Base-by-base conservation (phyloP, 2,797 vertebrate genomes). In the Semotilus atromaculatus region DNA sequence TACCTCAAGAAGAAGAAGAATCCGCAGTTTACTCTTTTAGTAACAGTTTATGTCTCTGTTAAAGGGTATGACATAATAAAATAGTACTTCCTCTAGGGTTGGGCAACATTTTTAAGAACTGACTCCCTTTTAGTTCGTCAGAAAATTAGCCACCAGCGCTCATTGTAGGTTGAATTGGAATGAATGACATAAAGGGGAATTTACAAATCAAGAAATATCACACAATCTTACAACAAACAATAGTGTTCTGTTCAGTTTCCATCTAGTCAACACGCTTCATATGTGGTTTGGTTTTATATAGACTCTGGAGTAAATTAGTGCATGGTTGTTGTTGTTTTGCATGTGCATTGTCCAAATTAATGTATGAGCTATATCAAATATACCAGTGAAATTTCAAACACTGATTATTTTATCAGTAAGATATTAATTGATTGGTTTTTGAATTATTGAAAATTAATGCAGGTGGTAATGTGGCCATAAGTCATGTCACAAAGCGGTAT, bases 361-460 rank as follows among this genome's bases (percentile, higher is more conserved):
- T 21, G 4, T 13, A 31, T 31, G 26, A 51, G 2, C 29, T 51
- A 6, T 7, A 51, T 31, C 18, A 74, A 74, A 73, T 51, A 29
- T 34, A 53, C 29, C 5, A 73, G 71, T 51, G 45, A 45, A 51
- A 31, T 13, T 34, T 53, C 19, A 34, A 53, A 53, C 10, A 34
- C 13, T 53, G 18, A 74, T 3, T 73, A 51, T 73, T 58, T 58
- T n/a, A 9, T 73, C 51, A 73, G 26, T 73, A 73, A 74, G 45
- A 73, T 72, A 29, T 31, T 73, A 9, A 73, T 1, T 1, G 18
- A 34, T 31, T 62, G 5, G 29, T 16, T 62, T 13, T 58, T n/a
- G 55, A 23, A 55, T 71, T 45, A 45, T 73, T 72, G 18, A 48
- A 45, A 72, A 72, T 19, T 0, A 72, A 72, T 29, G 14, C 16